Conservation (phyloP, 1,140 invertebrate genomes). For the Ericerus pela region DNA sequence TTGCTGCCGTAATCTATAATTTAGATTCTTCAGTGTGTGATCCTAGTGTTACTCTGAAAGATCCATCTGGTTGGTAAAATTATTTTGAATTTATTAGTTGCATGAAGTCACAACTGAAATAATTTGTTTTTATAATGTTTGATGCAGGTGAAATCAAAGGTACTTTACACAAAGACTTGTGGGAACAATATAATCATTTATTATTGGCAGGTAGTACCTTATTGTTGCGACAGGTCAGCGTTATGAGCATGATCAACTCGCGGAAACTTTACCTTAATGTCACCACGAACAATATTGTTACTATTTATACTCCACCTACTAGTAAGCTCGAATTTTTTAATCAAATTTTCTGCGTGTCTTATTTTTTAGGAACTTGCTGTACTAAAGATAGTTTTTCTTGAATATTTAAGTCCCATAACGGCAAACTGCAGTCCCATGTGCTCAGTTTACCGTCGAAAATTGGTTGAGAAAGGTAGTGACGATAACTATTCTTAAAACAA, state of each 20-base stretch:
- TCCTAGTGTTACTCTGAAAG: constrained; percentile 13
- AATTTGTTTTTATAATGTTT: no score
- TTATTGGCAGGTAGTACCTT: constrained; percentile 9
- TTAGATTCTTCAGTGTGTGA: constrained; percentile 16
- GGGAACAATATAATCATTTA: constrained; percentile 11
- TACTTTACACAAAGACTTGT: constrained; percentile 16
- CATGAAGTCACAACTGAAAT: no score
- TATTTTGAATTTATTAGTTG: no score
- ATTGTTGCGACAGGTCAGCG: constrained; percentile 12
- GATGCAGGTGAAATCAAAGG: constrained; percentile 13
- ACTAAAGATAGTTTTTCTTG: no score
- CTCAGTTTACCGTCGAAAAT: no score
- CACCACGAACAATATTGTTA: constrained; percentile 14
- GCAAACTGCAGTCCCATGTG: no score
- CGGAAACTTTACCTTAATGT: constrained; percentile 14
- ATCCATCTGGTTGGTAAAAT: constrained; percentile 7
- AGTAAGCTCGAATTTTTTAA: no score
- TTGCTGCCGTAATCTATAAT: constrained; percentile 14
- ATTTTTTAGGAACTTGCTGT: no score
- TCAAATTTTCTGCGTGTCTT: no score
- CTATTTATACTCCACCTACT: constrained; percentile 11
- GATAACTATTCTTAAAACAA: no score
- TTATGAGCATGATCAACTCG: constrained; percentile 12
- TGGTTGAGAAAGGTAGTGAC: no score
- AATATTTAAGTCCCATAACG: no score